These are phyloP conservation scores for Lateolabrax maculatus DNA, from an alignment of 2,797 vertebrate genomes.

Conservation along the genomic window DNA sequence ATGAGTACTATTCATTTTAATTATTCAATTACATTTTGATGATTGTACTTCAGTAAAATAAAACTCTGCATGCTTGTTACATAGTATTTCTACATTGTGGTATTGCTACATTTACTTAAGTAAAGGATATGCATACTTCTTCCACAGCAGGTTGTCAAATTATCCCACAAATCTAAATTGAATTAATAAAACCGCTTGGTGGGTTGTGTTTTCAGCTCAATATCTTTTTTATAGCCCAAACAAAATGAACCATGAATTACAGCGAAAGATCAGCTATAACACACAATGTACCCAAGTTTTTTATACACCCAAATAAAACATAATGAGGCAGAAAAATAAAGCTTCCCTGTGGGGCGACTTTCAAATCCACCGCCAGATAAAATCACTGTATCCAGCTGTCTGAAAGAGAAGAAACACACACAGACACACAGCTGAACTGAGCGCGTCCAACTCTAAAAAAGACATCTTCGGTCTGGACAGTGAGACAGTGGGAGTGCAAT, in stretches of 20 bases:
- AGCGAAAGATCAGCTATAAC: background rate
- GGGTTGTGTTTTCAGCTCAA: background rate
- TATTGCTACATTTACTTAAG: background rate
- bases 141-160: background rate
- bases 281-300: background rate
- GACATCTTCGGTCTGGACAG: background rate
- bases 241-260: background rate
- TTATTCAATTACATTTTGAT: too few relatives aligned
- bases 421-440: background rate
- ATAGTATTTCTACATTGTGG: background rate
- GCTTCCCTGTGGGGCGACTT: background rate
- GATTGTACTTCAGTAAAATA: too few relatives aligned
- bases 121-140: too few relatives aligned
- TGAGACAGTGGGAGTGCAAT: background rate
- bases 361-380: background rate
- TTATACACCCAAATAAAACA: constrained; percentile 16
- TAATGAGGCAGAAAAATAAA: constrained; percentile 13
- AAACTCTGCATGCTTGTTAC: background rate
- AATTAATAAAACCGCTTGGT: background rate
- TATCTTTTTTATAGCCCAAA: background rate
- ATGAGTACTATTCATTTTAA: background rate
- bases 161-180: background rate
- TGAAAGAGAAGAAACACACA: background rate
- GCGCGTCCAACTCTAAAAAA: background rate
- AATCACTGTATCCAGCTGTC: background rate